These are phyloP conservation scores for Biston stratarius DNA, from an alignment of 2,888 invertebrate species.

Conservation along the genomic window DNA sequence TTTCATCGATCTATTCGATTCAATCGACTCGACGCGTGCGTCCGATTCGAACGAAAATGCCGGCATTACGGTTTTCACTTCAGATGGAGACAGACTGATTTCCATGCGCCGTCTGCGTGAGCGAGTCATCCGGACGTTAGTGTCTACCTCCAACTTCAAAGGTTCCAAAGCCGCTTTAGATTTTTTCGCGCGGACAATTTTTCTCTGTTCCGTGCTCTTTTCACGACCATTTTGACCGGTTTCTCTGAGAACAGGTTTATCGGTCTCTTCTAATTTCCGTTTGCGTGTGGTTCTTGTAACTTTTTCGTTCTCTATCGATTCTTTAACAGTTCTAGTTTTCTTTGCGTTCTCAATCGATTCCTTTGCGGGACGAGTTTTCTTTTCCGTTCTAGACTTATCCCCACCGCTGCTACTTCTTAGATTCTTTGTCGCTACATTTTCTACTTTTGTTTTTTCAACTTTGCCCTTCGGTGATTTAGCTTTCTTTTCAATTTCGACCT, in stretches of 20 bases:
- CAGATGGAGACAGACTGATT: constrained; percentile 73
- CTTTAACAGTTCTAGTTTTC: constrained; percentile 68
- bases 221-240: constrained; percentile 74
- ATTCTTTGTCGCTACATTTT: constrained; percentile 27
- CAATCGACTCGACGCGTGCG: constrained; percentile 63
- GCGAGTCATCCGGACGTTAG: constrained; percentile 72
- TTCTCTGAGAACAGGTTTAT: constrained; percentile 75
- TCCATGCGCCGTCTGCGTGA: constrained; percentile 70
- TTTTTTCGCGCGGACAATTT: constrained; percentile 65
- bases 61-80: constrained; percentile 64
- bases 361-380: constrained; percentile 63
- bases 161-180: constrained; percentile 43
- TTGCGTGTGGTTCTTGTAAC: constrained; percentile 68
- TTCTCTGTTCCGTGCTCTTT: constrained; percentile 61
- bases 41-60: constrained; percentile 76
- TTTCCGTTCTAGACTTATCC: constrained; percentile 13
- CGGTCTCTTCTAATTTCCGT: constrained; percentile 66
- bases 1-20: constrained; percentile 63
- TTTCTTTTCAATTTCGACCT: constrained; percentile 6
- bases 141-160: constrained; percentile 51
- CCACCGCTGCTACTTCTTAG: constrained; percentile 49
- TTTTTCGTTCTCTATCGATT: constrained; percentile 80
- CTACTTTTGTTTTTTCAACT: neutral
- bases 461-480: constrained; percentile 3
- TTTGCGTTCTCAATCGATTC: constrained; percentile 78